These are phyloP conservation scores for Hyposoter dolosus DNA, from an alignment of 2,888 invertebrate species.

Conservation along the genomic window DNA sequence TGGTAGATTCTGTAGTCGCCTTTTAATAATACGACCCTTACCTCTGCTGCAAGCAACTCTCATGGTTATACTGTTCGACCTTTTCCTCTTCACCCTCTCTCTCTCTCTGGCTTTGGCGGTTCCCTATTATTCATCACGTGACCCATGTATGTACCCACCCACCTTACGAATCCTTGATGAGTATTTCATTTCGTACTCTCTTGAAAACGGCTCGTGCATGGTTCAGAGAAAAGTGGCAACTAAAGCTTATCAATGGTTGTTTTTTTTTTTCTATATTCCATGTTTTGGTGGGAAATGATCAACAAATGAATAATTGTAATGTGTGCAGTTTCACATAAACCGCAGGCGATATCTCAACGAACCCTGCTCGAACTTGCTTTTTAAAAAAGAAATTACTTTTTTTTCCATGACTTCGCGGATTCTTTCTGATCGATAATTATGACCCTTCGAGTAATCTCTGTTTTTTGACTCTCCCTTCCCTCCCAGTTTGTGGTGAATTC, in stretches of 20 bases:
- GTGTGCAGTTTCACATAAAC: background rate
- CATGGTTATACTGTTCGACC: conserved; percentile 49
- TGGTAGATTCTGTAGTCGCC: conserved; percentile 41
- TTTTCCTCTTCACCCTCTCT: conserved; percentile 4
- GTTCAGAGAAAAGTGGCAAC: conserved; percentile 30
- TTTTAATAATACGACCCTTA: conserved; percentile 63
- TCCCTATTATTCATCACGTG: conserved; percentile 64
- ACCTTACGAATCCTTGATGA: conserved; percentile 53
- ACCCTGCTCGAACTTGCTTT: background rate
- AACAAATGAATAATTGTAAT: background rate
- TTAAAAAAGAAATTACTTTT: background rate
- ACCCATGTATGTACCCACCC: conserved; percentile 36
- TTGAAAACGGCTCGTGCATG: conserved; percentile 55
- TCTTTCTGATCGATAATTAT: background rate
- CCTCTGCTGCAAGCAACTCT: conserved; percentile 43
- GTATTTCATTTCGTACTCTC: conserved; percentile 39
- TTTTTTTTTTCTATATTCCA: background rate
- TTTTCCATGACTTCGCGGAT: background rate
- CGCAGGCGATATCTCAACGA: background rate
- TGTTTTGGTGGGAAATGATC: background rate
- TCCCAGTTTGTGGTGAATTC: background rate
- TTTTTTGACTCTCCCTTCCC: background rate
- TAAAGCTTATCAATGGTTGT: conserved; percentile 36
- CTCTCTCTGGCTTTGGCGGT: conserved; percentile 16
- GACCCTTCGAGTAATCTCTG: background rate